Evolutionary conservation across 2,888 invertebrate genomes (phyloP), one percentile per base, ranked within the genome.

Genomic region (Napeogenes sylphis): DNA sequence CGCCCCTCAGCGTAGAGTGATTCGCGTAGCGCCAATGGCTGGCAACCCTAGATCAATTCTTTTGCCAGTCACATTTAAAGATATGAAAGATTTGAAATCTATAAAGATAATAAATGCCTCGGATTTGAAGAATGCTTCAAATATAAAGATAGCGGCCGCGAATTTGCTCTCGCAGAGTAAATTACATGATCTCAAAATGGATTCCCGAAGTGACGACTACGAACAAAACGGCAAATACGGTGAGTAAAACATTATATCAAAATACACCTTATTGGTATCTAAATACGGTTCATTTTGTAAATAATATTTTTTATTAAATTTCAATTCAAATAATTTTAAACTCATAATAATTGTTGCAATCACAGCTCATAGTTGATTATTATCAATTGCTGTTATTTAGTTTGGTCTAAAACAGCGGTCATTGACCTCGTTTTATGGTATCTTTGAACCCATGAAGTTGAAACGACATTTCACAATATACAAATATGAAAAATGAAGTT

Each of bases 61-160:
- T 14, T 85, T 95, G 32, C 95, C 95, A 0, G 93, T 95, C 5
- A 94, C 93, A 45, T 83, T 93, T 56, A 93, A 93, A 71, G 93
- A 93, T 64, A 93, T 94, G 84, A 94, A 94, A 80, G 94, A 94
- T 76, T 91, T 95, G 62, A 93, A 93, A 71, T 93, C 93, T 0
- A 93, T 94, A 62, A 94, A 95, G 84, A 94, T 95, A 61, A 92
- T 95, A 59, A 94, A 94, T 72, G 92, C 94, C 0, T 87, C 93
- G 0, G 92, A 92, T 69, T 76, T 93, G 68, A 89, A 91, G 79
- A 87, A 91, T 67, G 87, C 91, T 6, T 87, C 92, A 4, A 92
- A 91, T 71, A 90, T 92, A 42, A 92, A 91, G 67, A 70, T 91
- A 56, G 88, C 91, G 0, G 90, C 92, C 0, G 91, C 91, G 0